Evolutionary conservation across 2,113 vertebrate genomes (phyloP), one percentile per base, ranked within the genome.

Genomic region (Haemorhous mexicanus): DNA sequence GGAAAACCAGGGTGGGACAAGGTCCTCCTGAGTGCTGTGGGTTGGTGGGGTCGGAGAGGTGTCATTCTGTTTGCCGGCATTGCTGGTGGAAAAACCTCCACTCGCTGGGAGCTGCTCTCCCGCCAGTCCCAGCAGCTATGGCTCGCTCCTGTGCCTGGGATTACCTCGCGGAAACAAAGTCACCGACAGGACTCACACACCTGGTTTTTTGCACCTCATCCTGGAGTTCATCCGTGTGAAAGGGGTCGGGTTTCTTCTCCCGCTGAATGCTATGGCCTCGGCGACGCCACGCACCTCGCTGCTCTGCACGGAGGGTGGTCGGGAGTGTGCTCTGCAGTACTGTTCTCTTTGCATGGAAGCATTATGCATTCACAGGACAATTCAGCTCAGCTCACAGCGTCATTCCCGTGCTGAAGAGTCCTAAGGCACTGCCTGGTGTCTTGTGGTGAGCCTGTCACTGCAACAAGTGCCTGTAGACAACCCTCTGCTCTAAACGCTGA

Each of bases 271-370:
- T 50, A 1, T 7, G 49, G n/a, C n/a, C 61, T 39, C 62, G 52
- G 52, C 0, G 3, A 43, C 52, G 23, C 17, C 50, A 4, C 19
- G 72, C 41, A 68, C 10, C 67, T 69, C 11, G 14, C 11, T 35
- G 53, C 59, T 61, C 41, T 7, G 27, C 35, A 13, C 0, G 0
- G 28, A 67, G 79, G 52, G 37, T 49, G 62, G 47, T 28, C 6
- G 0, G 43, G 53, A n/a, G 4, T 0, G 16, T 0, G 4, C 46
- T 62, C 32, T 22, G 59, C 0, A 3, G 23, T 7, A 9, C 33
- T 17, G 0, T 4, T 84, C 62, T 74, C 11, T 27, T 70, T 37
- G 47, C 21, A 6, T 13, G 61, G n/a, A 49, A 44, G 20, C 28
- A 59, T 72, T 93, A 8, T 59, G 69, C 74, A 24, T 39, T 68